phyloP scores from a whole-genome alignment of 2,888 invertebrate species.

The Spialia ferax region DNA sequence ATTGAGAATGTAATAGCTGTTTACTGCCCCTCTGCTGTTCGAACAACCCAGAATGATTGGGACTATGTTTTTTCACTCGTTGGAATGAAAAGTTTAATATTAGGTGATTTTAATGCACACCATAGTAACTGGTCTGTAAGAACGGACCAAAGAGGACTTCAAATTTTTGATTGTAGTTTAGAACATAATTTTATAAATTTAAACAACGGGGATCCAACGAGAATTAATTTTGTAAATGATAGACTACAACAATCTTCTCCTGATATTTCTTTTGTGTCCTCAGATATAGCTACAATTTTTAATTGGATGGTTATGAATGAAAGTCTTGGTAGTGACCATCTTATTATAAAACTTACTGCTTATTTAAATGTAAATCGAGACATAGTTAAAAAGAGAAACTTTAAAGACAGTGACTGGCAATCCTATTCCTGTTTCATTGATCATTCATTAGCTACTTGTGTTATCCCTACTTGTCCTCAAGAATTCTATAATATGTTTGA shows the following conservation, averaged over 20 bases:
- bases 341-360: no score
- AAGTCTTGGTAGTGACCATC: no score
- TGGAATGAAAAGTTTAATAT: slow-evolving; percentile 9
- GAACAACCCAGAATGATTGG: slow-evolving; percentile 36
- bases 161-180: slow-evolving; percentile 34
- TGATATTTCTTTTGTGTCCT: slow-evolving; percentile 34
- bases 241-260: slow-evolving; percentile 36
- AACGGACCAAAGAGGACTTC: slow-evolving; percentile 33
- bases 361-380: no score
- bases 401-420: neutral
- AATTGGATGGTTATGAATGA: no score
- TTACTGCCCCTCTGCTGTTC: slow-evolving; percentile 37
- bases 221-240: slow-evolving; percentile 26
- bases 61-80: slow-evolving; percentile 32
- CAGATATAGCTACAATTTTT: slow-evolving; percentile 17
- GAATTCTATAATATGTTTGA: neutral
- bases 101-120: slow-evolving; percentile 42
- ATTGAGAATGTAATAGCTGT: slow-evolving; percentile 39
- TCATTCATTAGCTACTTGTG: no score
- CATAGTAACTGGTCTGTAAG: slow-evolving; percentile 40
- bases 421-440: neutral
- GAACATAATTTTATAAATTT: slow-evolving; percentile 25
- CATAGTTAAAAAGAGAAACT: neutral
- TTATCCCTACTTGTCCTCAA: neutral
- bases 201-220: slow-evolving; percentile 37